These are phyloP conservation scores for Cephus spinipes DNA, from an alignment of 2,888 invertebrate species.

Conservation along the genomic window DNA sequence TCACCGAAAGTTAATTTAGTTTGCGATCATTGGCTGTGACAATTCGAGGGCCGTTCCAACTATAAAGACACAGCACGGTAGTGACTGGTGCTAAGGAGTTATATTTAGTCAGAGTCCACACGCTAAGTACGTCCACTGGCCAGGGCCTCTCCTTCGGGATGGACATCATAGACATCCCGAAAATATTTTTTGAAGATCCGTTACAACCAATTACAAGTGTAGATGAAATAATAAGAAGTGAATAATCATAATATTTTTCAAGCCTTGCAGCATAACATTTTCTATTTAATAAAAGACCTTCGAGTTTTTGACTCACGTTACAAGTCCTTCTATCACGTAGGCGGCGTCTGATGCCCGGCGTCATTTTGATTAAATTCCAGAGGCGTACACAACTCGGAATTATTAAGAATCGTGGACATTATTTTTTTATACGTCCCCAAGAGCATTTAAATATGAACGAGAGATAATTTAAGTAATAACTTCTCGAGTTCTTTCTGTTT, in stretches of 20 bases:
- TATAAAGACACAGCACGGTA: not conserved
- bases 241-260: not conserved
- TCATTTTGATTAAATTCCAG: slow-evolving; percentile 4
- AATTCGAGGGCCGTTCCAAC: not conserved
- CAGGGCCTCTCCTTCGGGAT: not conserved
- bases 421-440: not conserved
- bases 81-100: slow-evolving; percentile 36
- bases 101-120: slow-evolving; percentile 31
- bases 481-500: not conserved
- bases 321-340: not conserved
- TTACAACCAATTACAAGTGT: not conserved
- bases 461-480: not conserved
- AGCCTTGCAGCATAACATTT: not conserved
- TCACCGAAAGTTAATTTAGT: slow-evolving; percentile 2
- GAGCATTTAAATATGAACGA: not conserved
- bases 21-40: slow-evolving; percentile 8
- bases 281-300: not conserved
- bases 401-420: not conserved
- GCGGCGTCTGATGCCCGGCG: not conserved
- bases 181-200: not conserved
- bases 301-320: not conserved
- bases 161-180: not conserved
- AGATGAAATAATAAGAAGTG: not conserved
- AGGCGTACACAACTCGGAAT: not conserved
- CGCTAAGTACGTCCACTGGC: not conserved